Evolutionary conservation across 2,888 invertebrate species (phyloP).

Genomic region (Hirudinaria manillensis): DNA sequence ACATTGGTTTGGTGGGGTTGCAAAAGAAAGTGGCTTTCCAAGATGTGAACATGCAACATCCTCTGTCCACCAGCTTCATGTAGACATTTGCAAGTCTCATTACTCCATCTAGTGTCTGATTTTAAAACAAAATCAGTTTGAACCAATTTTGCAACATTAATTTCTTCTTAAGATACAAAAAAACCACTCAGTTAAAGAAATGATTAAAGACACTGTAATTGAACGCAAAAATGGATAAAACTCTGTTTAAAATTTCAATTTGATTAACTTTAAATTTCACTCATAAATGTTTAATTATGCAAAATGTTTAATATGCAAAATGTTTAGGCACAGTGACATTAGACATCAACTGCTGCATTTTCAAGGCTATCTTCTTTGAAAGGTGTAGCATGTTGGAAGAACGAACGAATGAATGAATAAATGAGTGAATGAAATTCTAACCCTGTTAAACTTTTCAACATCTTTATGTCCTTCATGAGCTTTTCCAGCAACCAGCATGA

Average conservation of each 20-base stretch:
- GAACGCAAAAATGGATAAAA: no score
- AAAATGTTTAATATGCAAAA: not conserved
- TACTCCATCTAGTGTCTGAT: constrained; percentile 45
- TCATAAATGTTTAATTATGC: no score
- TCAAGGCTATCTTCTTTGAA: no score
- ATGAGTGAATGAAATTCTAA: not conserved
- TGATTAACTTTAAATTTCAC: no score
- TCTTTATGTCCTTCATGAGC: constrained; percentile 45
- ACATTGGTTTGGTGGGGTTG: constrained; percentile 33
- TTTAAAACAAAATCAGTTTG: constrained; percentile 2
- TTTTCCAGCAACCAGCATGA: constrained; percentile 50
- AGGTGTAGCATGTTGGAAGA: no score
- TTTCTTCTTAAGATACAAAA: no score
- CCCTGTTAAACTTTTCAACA: constrained; percentile 40
- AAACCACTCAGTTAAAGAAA: no score
- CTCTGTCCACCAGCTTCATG: constrained; percentile 43
- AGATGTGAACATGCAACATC: constrained; percentile 46
- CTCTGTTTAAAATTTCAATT: no score
- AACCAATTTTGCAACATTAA: no score
- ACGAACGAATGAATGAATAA: not conserved
- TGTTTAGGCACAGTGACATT: not conserved
- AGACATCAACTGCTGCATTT: not conserved
- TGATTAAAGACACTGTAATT: no score
- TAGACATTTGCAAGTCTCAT: constrained; percentile 44
- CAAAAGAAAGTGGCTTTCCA: constrained; percentile 44